Evolutionary conservation across 30 jellyfish, hydroid and myxozoan species (phyloP), one percentile per base, ranked within the genome.

Genomic region (Hydractinia symbiolongicarpus): DNA sequence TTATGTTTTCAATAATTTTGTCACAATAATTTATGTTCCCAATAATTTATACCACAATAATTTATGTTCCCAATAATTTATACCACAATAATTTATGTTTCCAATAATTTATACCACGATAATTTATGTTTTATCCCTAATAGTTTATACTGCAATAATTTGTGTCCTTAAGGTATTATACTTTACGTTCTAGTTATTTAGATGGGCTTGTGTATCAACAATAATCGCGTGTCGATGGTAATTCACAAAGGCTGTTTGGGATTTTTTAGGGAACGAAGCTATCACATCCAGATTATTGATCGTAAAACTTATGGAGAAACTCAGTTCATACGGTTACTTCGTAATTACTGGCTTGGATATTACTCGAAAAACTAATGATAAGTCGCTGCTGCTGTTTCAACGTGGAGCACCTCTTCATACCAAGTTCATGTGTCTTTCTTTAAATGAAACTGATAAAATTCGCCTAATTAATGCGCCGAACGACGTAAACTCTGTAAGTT

Each of bases 391-490:
- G 15, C 61, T 83, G 10, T 88, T 88, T 70, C 89, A 83, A 61
- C 76, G 89, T 49, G 80, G 94, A 10, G 79, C 86, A 16, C 96
- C 96, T 11, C 64, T 58, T 21, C 55, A 78, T 10, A 80, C 78
- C 66, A 86, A 83, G 10, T 64, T 88, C 1, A 74, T 88, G 76
- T 82, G 93, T 50, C 70, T 82, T 14, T 82, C 94, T 11, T 73
- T 88, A 57, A 88, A 88, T 67, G 79, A 77, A 83, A 88, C 89
- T 5, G 96, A 88, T 82, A 88, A 79, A 66, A 58, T 88, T 15
- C 83, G 93, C 4, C 16, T 88, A 69, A 88, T 88, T 11, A 88
- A 88, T 56, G 96, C 93, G 4, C 96, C 96, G 5, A 56, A 67
- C 4, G 79, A 88, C 54, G 84, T 88, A 8, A 57, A 62, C 5